Evolutionary conservation across 2,888 invertebrate genomes (phyloP), one percentile per base, ranked within the genome.

Genomic region (Ommatoiulus sabulosus): DNA sequence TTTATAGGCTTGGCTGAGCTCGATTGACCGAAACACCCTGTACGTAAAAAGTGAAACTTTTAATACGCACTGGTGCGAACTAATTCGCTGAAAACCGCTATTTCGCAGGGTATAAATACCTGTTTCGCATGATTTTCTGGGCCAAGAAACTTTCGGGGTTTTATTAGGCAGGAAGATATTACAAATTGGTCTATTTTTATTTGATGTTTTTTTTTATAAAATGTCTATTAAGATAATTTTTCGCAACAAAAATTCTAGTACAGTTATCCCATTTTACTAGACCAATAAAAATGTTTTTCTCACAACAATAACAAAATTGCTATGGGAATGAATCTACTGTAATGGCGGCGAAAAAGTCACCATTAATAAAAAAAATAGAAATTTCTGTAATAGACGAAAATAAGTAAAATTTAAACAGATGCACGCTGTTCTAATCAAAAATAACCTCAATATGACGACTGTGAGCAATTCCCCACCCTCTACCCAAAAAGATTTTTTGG

Each of bases 341-440:
- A 35, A n/a, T 17, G 17, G 6, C 24, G 24, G 8, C 8, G 20
- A 72, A 63, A 6, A 63, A 63, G 63, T 17, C 52, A 52, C 12
- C 52, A 52, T 7, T 52, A 12, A 12, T 7, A 52, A 63, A 63
- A 72, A 72, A 6, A 72, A 52, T 15, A 12, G 12, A 52, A 48
- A 52, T 15, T 12, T 3, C 3, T 12, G 52, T 52, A 52, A 72
- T 20, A 24, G 72, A 20, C 6, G 72, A 8, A 72, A 72, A 72
- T 20, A 72, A 72, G 72, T 1, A 8, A 72, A 72, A 24, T 72
- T 72, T 72, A 24, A 72, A 20, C 8, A 8, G 72, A 72, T 72
- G 24, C 72, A 72, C 72, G 72, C 72, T 72, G 20, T 72, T 72
- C 72, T 72, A 72, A 72, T 72, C 72, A 72, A 72, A 72, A 72